Evolutionary conservation across 1,140 invertebrate species (phyloP), one percentile per base, ranked within the genome.

Genomic region (Anagrus nilaparvatae): DNA sequence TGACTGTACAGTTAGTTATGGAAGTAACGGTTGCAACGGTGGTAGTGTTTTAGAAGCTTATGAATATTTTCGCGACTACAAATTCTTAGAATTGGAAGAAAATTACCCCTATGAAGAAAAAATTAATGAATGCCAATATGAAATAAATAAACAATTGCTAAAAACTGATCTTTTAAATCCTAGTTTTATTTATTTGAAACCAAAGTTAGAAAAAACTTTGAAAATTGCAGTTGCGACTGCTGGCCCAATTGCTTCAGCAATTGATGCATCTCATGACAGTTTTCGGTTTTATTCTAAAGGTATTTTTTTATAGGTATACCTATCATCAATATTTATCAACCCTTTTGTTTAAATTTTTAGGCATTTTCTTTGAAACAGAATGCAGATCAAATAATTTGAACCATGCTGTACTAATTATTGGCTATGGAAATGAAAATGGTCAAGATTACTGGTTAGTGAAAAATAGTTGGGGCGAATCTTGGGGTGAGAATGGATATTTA

Each of bases 11-110:
- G 52, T 54, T 1, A 76, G 76, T 35, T 94, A 87, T 58, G 93
- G 92, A 8, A 98, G 98, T 69, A 77, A 93, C 59, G 95, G 96
- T 27, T 99, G 95, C 67, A 79, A 87, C 50, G 94, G 94, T 51
- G 94, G 94, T 39, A 70, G 95, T 17, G 95, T 95, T 88, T 89
- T 95, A 65, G 72, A 84, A 49, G 87, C 87, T 31, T 93, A 95
- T 72, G 69, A 81, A 50, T 98, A 97, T 66, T 81, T 99, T 51
- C 87, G 82, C 61, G 78, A 84, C 31, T 96, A 96, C 58, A 70
- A 75, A 6, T 86, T 72, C 16, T 73, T 99, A 47, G 94, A 98
- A 63, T 96, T 91, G 5, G 95, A 98, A 67, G 70, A 75, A 16
- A 76, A 75, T 12, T 95, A 95, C 61, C 84, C 88, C 0, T 97